Conservation (phyloP, 2,888 invertebrate species). For the Ethmia dodecea region DNA sequence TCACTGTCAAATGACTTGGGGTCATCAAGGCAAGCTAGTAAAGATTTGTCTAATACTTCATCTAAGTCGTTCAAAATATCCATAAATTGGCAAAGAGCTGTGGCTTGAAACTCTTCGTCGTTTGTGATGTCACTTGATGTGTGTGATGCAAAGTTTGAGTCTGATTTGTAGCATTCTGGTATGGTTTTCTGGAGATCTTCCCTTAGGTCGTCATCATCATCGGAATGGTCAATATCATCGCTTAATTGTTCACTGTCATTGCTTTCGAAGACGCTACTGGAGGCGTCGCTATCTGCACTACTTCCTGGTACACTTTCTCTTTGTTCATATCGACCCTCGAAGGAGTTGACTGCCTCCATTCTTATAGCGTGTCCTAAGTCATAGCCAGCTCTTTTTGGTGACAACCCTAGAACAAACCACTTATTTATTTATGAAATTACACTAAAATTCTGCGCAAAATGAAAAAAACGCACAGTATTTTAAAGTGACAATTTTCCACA, state of each 20-base stretch:
- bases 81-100: constrained; percentile 71
- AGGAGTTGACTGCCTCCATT: constrained; percentile 64
- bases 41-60: constrained; percentile 75
- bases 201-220: constrained; percentile 60
- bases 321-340: constrained; percentile 61
- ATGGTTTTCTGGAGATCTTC: constrained; percentile 67
- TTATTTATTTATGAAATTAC: not conserved
- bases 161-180: constrained; percentile 66
- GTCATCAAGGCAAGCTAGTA: constrained; percentile 64
- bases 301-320: constrained; percentile 51
- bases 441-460: not conserved
- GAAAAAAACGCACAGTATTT: constrained; percentile 46
- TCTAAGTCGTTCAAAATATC: constrained; percentile 78
- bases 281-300: constrained; percentile 56
- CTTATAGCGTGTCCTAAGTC: constrained; percentile 68
- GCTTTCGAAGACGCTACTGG: constrained; percentile 48
- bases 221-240: constrained; percentile 51
- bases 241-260: constrained; percentile 38
- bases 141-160: constrained; percentile 64
- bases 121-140: constrained; percentile 57
- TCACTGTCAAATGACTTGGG: constrained; percentile 56
- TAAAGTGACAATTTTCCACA: constrained; percentile 53
- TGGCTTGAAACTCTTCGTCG: constrained; percentile 69
- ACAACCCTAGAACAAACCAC: constrained; percentile 57
- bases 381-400: constrained; percentile 54